Evolutionary conservation across 2,113 vertebrate species (phyloP).

Genomic region (Mesembrinibis cayennensis): DNA sequence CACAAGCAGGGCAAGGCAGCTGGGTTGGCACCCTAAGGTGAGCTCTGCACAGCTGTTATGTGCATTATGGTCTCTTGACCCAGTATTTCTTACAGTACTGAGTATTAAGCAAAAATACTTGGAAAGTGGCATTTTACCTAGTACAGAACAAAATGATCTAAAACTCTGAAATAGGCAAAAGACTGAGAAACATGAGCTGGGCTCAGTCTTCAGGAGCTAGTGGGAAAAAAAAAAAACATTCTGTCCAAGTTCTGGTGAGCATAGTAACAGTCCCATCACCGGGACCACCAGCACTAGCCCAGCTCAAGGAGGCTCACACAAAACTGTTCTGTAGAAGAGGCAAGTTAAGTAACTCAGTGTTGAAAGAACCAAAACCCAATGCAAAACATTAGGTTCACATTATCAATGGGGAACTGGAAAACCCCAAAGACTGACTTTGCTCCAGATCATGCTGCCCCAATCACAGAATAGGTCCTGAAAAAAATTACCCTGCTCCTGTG

Average conservation of each 20-base stretch:
- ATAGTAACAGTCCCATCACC: background rate
- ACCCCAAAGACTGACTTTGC: background rate
- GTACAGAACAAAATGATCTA: background rate
- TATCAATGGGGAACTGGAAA: background rate
- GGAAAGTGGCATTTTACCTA: background rate
- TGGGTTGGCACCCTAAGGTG: background rate
- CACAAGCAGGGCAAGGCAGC: background rate
- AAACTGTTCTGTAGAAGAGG: background rate
- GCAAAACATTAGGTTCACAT: background rate
- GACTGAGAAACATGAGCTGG: background rate
- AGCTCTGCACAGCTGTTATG: background rate
- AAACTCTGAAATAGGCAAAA: background rate
- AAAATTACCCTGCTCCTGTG: background rate
- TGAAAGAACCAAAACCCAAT: background rate
- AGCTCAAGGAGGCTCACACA: background rate
- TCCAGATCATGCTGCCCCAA: background rate
- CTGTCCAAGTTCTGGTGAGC: background rate
- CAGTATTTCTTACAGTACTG: background rate
- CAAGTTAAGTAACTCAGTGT: background rate
- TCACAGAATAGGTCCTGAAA: background rate
- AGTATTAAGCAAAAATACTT: constrained; percentile 9
- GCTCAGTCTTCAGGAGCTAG: background rate
- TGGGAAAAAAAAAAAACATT: background rate
- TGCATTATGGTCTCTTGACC: background rate
- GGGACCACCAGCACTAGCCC: background rate